Evolutionary conservation across 2,888 invertebrate genomes (phyloP), one percentile per base, ranked within the genome.

Genomic region (Drosophila acutilabella): DNA sequence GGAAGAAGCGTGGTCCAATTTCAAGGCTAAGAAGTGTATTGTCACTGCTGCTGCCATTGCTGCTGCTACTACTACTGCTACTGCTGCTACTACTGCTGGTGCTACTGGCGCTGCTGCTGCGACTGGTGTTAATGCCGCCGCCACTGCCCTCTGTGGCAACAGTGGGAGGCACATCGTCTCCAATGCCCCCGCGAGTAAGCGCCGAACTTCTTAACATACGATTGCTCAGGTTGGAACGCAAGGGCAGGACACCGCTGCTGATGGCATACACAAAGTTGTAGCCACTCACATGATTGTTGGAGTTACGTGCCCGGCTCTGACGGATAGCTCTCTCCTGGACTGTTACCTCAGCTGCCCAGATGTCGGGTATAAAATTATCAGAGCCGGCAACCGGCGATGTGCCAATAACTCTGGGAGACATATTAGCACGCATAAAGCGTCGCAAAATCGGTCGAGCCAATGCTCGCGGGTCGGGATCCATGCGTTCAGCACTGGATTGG

Each of bases 331-430:
- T 89, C 77, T 92, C 92, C 52, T 91, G 91, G 7, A 92, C 90
- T 0, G 92, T 92, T 1, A 92, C 91, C 78, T 92, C 92, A 4
- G 92, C 92, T 1, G 92, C 92, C 92, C 92, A 92, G 54, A 92
- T 92, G 72, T 92, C 92, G 0, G 92, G 92, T 58, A 92, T 90
- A 42, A 91, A 91, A 23, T 84, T 74, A 48, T 91, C 90, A 0
- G 76, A 52, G 0, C 88, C 72, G 1, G 59, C n/a, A 16, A 41
- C 38, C 16, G 61, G 33, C 11, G 52, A 1, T 20, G 45, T 33
- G 7, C 48, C 52, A 4, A 30, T 42, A 2, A 38, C 7, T 41
- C 74, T 53, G 11, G 20, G 42, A 4, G 13, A 20, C n/a, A 48
- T 30, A 5, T 36, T 36, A 4, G n/a, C 51, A 1, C 8, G 48